Percentiles rank a stretch among this genome's conserved stretches.
phyloP scores from a whole-genome alignment of 2,888 invertebrate species.

The Drosophila multiciliata region DNA sequence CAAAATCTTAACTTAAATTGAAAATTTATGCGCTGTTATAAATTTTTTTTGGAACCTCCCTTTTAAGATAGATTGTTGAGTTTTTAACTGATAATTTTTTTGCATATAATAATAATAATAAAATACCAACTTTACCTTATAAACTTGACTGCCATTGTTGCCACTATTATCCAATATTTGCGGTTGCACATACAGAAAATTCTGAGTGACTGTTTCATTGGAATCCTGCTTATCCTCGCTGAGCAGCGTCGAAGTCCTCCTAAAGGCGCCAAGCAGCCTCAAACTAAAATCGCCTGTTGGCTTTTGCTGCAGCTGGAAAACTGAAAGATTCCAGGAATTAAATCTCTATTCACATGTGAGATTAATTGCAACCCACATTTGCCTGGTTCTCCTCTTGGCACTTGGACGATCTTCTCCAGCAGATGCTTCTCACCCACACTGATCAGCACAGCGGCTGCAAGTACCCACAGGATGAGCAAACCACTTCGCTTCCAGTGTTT shows the following conservation, averaged over 20 bases:
- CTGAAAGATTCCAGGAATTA: conserved; percentile 26
- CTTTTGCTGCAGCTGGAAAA: conserved; percentile 68
- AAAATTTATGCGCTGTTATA: too few species aligned
- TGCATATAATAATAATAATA: not conserved
- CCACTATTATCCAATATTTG: conserved; percentile 66
- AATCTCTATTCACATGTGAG: not conserved
- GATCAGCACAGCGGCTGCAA: conserved; percentile 79
- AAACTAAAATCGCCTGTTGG: conserved; percentile 82
- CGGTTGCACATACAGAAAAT: conserved; percentile 77
- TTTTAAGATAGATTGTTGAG: too few species aligned
- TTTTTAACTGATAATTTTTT: not conserved
- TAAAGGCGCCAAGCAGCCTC: conserved; percentile 77
- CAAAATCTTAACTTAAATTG: too few species aligned
- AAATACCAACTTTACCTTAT: conserved; percentile 55
- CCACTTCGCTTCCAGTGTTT: conserved; percentile 73
- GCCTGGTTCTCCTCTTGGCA: conserved; percentile 74
- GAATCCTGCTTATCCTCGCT: conserved; percentile 39
- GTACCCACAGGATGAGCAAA: conserved; percentile 80
- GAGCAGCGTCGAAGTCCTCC: conserved; percentile 42
- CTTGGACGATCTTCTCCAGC: conserved; percentile 80
- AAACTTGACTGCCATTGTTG: conserved; percentile 54
- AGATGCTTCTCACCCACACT: conserved; percentile 82
- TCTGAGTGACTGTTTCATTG: conserved; percentile 55
- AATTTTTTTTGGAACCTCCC: too few species aligned
- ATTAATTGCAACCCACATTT: conserved; percentile 71